phyloP scores from a whole-genome alignment of 2,888 invertebrate genomes.

The Ypsolopha scabrella region DNA sequence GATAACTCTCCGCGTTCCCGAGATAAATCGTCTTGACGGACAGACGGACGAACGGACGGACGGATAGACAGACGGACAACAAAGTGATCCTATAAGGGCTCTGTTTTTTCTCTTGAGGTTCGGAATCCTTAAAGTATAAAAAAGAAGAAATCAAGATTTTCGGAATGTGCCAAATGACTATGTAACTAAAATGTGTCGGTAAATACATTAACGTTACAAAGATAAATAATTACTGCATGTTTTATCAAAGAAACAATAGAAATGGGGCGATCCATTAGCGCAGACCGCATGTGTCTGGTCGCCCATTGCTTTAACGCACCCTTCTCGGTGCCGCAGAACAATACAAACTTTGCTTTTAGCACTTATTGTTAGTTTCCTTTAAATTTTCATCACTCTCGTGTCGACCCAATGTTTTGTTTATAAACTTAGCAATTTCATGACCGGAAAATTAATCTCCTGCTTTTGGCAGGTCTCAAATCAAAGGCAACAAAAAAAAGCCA shows the following conservation, averaged over 20 bases:
- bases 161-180: too few species aligned
- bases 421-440: background rate
- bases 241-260: background rate
- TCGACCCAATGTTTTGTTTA: background rate
- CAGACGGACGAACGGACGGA: too few species aligned
- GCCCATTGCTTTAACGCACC: background rate
- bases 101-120: too few species aligned
- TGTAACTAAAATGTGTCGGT: too few species aligned
- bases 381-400: background rate
- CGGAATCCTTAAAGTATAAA: too few species aligned
- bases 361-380: background rate
- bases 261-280: background rate
- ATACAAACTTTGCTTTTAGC: background rate
- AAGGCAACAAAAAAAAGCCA: background rate
- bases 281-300: background rate
- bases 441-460: background rate
- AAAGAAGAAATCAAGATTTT: too few species aligned
- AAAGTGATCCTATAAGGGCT: too few species aligned
- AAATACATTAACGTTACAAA: too few species aligned
- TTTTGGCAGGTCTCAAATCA: background rate
- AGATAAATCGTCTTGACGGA: too few species aligned
- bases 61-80: too few species aligned
- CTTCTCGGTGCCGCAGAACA: background rate
- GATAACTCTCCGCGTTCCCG: too few species aligned
- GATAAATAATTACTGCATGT: background rate